Conservation (phyloP, 1,140 invertebrate genomes). For the Patella vulgata region DNA sequence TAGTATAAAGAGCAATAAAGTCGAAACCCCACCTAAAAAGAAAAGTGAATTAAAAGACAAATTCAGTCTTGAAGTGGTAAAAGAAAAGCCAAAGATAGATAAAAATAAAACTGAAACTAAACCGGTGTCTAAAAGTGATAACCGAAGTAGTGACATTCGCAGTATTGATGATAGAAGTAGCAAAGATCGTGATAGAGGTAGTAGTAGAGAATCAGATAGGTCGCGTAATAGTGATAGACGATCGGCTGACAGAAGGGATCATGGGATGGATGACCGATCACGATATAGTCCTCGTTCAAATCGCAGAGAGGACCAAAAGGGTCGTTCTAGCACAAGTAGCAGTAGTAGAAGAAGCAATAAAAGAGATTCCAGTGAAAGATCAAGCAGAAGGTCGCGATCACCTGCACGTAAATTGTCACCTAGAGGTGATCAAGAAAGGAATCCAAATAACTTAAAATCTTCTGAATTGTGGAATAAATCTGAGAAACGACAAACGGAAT, state of each 20-base stretch:
- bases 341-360: no score
- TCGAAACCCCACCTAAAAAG: no score
- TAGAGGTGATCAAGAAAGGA: background rate
- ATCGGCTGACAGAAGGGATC: background rate
- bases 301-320: no score
- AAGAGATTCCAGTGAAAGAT: no score
- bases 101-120: slow-evolving; percentile 4
- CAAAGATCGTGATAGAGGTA: slow-evolving; percentile 10
- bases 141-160: slow-evolving; percentile 6
- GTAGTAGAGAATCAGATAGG: slow-evolving; percentile 11
- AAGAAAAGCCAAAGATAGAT: background rate
- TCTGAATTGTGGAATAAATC: background rate
- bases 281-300: slow-evolving; percentile 1
- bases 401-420: slow-evolving; percentile 9
- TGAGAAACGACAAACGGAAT: no score
- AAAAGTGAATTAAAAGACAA: no score
- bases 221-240: slow-evolving; percentile 8
- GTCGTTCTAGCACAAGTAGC: no score
- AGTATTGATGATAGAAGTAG: slow-evolving; percentile 14
- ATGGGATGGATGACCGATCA: slow-evolving; percentile 14
- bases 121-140: slow-evolving; percentile 1
- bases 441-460: slow-evolving; percentile 6
- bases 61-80: no score
- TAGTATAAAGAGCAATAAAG: no score
- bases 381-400: slow-evolving; percentile 10